Base-by-base conservation (phyloP, 2,888 invertebrate species). In the Flexamia atlantica region DNA sequence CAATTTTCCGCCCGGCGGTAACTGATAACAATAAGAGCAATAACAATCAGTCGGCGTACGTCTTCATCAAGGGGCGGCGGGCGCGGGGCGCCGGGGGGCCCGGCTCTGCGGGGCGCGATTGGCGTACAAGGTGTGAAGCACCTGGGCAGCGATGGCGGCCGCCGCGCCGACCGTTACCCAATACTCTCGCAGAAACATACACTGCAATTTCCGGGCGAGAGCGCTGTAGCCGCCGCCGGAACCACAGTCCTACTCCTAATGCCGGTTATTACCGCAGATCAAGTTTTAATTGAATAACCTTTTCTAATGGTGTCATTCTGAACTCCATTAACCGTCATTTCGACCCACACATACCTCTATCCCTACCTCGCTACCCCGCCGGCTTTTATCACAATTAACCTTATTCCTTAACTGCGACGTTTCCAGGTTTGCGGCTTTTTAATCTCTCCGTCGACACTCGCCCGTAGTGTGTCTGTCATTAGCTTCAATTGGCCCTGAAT, bases 251-350 rank as follows among this genome's bases (percentile, higher is more conserved):
- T 23, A 42, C 70, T 36, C 40, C 76, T 76, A 76, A 76, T 76
- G 76, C 50, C 42, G 46, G 76, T 76, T 76, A 76, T 76, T 76
- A 76, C 50, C 23, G 17, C 40, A 76, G 76, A 76, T 76, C 76
- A 76, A 76, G 46, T 76, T 76, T 76, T 76, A 76, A 76, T 76
- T 76, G 76, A 76, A 76, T 76, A 76, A 76, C 76, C 76, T 76
- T 76, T 76, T 36, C 40, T 76, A 76, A 76, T 76, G 76, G 76
- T 76, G 76, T 76, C 76, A 76, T 76, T 76, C 50, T 23, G 76
- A 76, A 76, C 76, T 72, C 76, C 30, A 76, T 76, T 76, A 76
- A 28, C 25, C 3, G 28, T 32, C 30, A 28, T 30, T 14, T 70
- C 64, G 23, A 64, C 64, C 72, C 72, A 72, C 72, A 72, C 72